These are phyloP conservation scores for Amphimallon solstitiale DNA, from an alignment of 2,888 invertebrate species.

Conservation along the genomic window DNA sequence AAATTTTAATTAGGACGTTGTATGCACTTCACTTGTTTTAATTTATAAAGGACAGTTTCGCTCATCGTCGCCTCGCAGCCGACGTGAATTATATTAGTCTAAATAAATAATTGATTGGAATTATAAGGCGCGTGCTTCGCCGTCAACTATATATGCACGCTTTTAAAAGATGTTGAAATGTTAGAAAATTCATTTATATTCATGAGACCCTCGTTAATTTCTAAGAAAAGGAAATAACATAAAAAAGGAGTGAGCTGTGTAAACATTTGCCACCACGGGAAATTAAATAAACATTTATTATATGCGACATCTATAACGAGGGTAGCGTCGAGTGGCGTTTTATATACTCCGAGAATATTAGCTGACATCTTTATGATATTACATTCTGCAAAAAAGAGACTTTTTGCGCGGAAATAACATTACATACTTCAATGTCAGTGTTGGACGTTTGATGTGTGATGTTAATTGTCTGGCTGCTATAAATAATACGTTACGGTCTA, in stretches of 20 bases:
- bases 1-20: no score
- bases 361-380: neutral
- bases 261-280: neutral
- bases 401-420: neutral
- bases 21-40: no score
- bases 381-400: neutral
- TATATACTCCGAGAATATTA: conserved; percentile 1
- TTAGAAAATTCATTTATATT: conserved; percentile 15
- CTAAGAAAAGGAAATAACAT: neutral
- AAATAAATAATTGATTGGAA: conserved; percentile 5
- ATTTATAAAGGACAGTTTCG: no score
- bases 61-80: no score
- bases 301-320: neutral
- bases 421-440: no score
- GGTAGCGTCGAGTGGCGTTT: conserved; percentile 3
- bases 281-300: conserved; percentile 14
- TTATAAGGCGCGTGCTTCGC: neutral
- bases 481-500: no score
- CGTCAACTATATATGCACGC: neutral
- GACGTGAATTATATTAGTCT: neutral
- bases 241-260: conserved; percentile 1
- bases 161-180: conserved; percentile 2
- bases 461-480: no score
- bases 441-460: no score
- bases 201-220: conserved; percentile 8